Evolutionary conservation across 2,113 vertebrate genomes (phyloP).

Genomic region (Eulemur macaco): DNA sequence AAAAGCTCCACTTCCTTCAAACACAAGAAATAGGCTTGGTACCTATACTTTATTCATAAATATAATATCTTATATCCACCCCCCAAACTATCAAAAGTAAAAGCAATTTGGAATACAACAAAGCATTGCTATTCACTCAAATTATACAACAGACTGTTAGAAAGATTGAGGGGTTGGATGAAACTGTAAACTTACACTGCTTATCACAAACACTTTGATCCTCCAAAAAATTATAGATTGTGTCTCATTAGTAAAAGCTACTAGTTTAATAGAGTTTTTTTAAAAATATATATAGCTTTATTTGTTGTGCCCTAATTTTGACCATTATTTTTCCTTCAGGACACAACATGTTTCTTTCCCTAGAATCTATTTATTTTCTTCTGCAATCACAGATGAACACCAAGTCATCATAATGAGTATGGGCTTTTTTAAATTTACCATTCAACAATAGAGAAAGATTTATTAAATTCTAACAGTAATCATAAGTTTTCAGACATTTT

Average conservation of each 20-base stretch:
- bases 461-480: background rate
- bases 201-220: background rate
- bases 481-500: background rate
- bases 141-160: background rate
- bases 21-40: background rate
- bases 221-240: background rate
- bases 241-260: background rate
- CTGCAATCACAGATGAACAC: background rate
- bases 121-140: background rate
- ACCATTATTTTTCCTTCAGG: background rate
- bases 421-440: background rate
- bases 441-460: background rate
- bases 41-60: background rate
- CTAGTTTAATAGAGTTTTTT: background rate
- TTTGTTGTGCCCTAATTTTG: background rate
- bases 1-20: background rate
- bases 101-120: background rate
- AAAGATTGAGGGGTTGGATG: background rate
- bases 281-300: background rate
- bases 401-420: background rate
- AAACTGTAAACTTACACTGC: background rate
- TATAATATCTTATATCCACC: accelerated
- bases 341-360: background rate
- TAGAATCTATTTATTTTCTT: background rate
- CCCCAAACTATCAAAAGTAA: background rate